Evolutionary conservation across 2,797 vertebrate species (phyloP).

Genomic region (Acropternis orthonyx): DNA sequence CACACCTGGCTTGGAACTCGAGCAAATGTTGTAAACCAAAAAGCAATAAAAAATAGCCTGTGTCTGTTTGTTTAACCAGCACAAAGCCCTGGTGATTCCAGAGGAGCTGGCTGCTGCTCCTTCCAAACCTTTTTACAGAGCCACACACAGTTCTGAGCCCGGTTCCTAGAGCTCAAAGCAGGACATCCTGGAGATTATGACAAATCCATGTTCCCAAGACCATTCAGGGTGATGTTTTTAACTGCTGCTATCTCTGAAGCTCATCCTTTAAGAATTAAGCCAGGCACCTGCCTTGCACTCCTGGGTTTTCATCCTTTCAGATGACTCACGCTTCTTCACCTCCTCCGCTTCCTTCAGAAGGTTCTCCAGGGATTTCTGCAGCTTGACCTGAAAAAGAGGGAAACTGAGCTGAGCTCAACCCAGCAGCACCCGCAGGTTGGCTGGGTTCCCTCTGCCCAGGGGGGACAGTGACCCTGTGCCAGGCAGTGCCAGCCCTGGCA

Average conservation of each 20-base stretch:
- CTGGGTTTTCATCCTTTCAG: constrained; percentile 43
- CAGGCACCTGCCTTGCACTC: constrained; percentile 64
- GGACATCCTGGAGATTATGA: not conserved
- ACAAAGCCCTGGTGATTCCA: not conserved
- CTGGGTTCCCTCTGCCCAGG: not conserved
- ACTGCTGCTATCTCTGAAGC: not conserved
- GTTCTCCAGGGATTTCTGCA: constrained; percentile 42
- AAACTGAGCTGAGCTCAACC: not conserved
- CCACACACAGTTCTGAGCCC: fast-evolving
- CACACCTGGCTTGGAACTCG: not conserved
- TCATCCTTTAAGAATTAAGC: not conserved
- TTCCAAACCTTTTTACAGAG: not conserved
- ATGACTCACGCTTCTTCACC: not conserved
- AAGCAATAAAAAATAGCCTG: not conserved
- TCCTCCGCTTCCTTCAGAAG: constrained; percentile 28
- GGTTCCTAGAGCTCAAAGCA: not conserved
- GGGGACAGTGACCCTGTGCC: not conserved
- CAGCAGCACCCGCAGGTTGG: fast-evolving
- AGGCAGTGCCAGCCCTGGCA: not conserved
- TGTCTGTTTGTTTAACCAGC: not conserved
- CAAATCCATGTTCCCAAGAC: not conserved
- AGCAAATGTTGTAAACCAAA: not conserved
- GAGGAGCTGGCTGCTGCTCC: not conserved
- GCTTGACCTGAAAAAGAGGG: constrained; percentile 36
- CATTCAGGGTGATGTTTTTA: fast-evolving